Percentiles rank a stretch among this genome's conserved stretches.
These are phyloP conservation scores for Bruchidius siliquastri DNA, from an alignment of 2,888 invertebrate genomes.

Conservation along the genomic window DNA sequence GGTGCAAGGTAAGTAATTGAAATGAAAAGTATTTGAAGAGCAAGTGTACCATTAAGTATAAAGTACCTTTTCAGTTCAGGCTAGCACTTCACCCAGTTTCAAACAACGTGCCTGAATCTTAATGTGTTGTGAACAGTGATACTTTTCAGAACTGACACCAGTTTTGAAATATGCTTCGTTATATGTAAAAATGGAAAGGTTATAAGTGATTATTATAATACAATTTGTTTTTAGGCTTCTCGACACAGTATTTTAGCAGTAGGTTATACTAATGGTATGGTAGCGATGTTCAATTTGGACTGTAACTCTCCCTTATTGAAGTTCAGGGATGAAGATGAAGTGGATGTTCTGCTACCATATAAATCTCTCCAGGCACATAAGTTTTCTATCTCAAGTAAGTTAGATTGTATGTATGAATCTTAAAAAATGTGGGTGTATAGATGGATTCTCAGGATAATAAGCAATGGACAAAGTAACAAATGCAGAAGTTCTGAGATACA, in stretches of 20 bases:
- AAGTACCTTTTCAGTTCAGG: too few species aligned
- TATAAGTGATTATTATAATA: too few species aligned
- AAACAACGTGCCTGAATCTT: too few species aligned
- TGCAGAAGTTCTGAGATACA: too few species aligned
- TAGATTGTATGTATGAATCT: background rate
- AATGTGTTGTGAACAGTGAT: too few species aligned
- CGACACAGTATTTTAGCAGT: constrained; percentile 57
- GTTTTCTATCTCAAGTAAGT: constrained; percentile 56
- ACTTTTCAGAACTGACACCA: too few species aligned
- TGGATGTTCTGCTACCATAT: constrained; percentile 54
- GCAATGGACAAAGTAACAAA: too few species aligned
- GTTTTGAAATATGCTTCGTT: too few species aligned
- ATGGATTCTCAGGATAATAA: too few species aligned
- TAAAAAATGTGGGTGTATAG: too few species aligned
- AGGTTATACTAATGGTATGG: constrained; percentile 64
- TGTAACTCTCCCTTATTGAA: constrained; percentile 49
- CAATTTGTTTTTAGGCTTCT: constrained; percentile 46
- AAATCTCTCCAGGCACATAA: constrained; percentile 57
- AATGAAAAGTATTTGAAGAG: background rate
- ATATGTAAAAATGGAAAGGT: too few species aligned
- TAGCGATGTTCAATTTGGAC: constrained; percentile 59
- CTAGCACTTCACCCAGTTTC: too few species aligned
- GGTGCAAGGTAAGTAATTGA: constrained; percentile 46
- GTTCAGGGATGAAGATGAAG: constrained; percentile 41
- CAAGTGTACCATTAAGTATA: background rate